These are phyloP conservation scores for Drosophila baimaii DNA, from an alignment of 1,140 invertebrate species.

Conservation along the genomic window DNA sequence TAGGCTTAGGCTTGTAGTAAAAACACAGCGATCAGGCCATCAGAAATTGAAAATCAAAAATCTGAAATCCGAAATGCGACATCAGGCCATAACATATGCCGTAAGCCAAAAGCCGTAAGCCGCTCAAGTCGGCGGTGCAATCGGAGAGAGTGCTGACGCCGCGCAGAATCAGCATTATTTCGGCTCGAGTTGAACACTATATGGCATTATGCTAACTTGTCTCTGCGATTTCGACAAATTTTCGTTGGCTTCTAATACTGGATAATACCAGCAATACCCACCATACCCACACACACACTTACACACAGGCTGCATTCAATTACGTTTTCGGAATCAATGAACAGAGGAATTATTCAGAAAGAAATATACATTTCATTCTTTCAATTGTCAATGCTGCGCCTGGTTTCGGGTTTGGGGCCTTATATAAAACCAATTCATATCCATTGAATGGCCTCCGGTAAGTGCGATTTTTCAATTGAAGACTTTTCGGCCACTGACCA, in stretches of 20 bases:
- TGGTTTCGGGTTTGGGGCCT: constrained; percentile 26
- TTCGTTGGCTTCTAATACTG: constrained; percentile 59
- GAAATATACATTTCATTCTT: constrained; percentile 53
- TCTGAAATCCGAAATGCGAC: constrained; percentile 17
- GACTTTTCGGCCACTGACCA: constrained; percentile 29
- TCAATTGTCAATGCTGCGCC: constrained; percentile 16
- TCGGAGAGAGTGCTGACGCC: constrained; percentile 62
- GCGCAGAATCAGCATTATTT: constrained; percentile 57
- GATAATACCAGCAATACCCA: constrained; percentile 4
- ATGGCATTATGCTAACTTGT: constrained; percentile 49
- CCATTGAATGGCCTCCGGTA: constrained; percentile 65
- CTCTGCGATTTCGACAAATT: constrained; percentile 38
- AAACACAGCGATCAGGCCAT: constrained; percentile 24
- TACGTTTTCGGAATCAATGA: constrained; percentile 80
- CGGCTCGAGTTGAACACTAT: constrained; percentile 47
- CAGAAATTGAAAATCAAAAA: constrained; percentile 8
- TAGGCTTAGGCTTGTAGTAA: constrained; percentile 57
- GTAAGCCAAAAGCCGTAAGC: constrained; percentile 39
- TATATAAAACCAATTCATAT: constrained; percentile 63
- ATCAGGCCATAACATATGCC: constrained; percentile 32
- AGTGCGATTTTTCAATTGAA: constrained; percentile 68
- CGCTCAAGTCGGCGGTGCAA: constrained; percentile 56
- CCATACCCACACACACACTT: constrained; percentile 17
- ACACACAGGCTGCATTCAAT: constrained; percentile 74
- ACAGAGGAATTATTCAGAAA: constrained; percentile 70